phyloP scores from a whole-genome alignment of 2,888 invertebrate genomes.

The Globia sparganii region DNA sequence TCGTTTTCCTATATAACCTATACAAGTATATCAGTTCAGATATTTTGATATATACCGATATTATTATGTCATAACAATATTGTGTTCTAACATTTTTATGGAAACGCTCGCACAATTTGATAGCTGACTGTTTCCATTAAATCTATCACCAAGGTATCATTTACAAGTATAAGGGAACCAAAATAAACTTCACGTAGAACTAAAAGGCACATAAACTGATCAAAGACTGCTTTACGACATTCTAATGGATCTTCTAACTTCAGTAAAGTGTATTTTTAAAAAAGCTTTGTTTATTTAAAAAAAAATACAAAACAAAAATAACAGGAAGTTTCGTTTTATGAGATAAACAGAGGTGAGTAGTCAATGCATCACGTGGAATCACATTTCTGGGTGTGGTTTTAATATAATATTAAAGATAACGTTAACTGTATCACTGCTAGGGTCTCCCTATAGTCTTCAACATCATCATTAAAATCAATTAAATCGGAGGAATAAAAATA shows the following conservation, averaged over 20 bases:
- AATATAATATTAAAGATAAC: not conserved
- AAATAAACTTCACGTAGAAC: constrained; percentile 59
- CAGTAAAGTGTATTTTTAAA: constrained; percentile 47
- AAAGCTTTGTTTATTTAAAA: constrained; percentile 41
- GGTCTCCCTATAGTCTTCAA: not conserved
- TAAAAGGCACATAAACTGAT: constrained; percentile 61
- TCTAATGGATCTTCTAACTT: constrained; percentile 57
- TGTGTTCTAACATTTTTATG: not conserved
- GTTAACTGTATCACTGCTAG: not conserved
- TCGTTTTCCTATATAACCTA: not conserved
- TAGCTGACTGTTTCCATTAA: constrained; percentile 27
- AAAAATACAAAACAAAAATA: constrained; percentile 44
- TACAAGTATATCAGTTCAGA: not conserved
- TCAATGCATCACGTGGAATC: not conserved
- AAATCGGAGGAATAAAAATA: constrained; percentile 12
- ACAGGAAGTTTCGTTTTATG: constrained; percentile 24
- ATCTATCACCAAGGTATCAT: constrained; percentile 36
- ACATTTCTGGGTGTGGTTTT: not conserved
- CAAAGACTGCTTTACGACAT: constrained; percentile 62
- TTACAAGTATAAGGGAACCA: constrained; percentile 32
- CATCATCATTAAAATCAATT: constrained; percentile 7
- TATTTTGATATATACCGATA: not conserved
- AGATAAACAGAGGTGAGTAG: constrained; percentile 23
- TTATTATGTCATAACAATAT: not conserved
- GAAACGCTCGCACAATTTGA: constrained; percentile 15